phyloP scores from a whole-genome alignment of 2,888 invertebrate genomes.

The Heteromurus nitidus region DNA sequence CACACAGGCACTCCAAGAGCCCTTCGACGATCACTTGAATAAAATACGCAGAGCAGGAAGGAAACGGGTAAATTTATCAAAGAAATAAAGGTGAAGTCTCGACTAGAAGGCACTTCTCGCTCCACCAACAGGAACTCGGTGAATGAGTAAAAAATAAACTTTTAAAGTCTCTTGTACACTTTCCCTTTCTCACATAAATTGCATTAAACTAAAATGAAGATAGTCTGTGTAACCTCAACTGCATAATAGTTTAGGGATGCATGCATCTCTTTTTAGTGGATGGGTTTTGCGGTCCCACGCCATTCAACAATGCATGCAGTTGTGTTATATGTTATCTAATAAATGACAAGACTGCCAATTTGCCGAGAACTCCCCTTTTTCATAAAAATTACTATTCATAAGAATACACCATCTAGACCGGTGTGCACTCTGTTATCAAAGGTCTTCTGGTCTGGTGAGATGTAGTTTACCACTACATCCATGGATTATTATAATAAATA shows the following conservation, averaged over 20 bases:
- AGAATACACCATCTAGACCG: too few relatives aligned
- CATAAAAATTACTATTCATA: neutral
- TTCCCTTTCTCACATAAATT: conserved; percentile 60
- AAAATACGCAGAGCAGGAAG: conserved; percentile 48
- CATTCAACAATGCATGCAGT: conserved; percentile 10
- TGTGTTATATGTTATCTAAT: too few relatives aligned
- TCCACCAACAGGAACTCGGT: conserved; percentile 57
- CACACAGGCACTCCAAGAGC: neutral
- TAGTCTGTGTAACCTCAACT: too few relatives aligned
- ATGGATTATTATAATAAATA: too few relatives aligned
- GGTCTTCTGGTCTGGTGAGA: neutral
- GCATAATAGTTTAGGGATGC: neutral
- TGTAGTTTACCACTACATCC: neutral
- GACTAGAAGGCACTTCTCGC: conserved; percentile 9
- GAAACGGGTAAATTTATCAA: conserved; percentile 32
- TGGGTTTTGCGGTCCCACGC: conserved; percentile 15
- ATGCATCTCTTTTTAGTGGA: neutral
- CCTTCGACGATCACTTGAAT: conserved; percentile 4
- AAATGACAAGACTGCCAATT: conserved; percentile 8
- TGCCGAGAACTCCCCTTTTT: neutral
- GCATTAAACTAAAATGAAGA: conserved; percentile 39
- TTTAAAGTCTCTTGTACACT: conserved; percentile 39
- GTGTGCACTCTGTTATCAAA: too few relatives aligned
- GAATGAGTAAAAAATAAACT: conserved; percentile 23
- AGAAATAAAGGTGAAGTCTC: conserved; percentile 24